phyloP scores from a whole-genome alignment of 2,113 vertebrate genomes.

The Acanthochromis polyacanthus region DNA sequence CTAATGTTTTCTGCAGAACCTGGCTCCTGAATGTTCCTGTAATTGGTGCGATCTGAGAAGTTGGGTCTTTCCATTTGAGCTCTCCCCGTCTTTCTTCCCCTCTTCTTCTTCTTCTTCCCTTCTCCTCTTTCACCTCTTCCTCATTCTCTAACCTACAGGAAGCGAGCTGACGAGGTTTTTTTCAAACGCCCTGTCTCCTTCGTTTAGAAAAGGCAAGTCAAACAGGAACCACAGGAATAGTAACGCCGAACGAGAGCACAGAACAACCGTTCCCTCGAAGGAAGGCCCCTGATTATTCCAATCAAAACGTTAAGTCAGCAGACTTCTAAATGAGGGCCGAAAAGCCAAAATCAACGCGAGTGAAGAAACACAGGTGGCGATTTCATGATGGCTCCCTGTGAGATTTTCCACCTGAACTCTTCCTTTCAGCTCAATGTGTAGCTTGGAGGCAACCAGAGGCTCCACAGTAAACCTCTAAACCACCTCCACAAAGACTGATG shows the following conservation, averaged over 20 bases:
- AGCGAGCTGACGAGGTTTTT: conserved; percentile 6
- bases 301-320: conserved; percentile 72
- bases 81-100: conserved; percentile 26
- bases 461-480: neutral
- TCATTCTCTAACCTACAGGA: conserved; percentile 50
- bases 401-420: conserved; percentile 57
- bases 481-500: neutral
- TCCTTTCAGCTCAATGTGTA: conserved; percentile 25
- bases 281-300: conserved; percentile 64
- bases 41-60: conserved; percentile 76
- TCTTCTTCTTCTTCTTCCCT: conserved; percentile 19
- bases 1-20: conserved; percentile 80
- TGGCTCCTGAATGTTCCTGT: conserved; percentile 76
- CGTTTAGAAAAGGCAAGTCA: conserved; percentile 55
- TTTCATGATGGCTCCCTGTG: conserved; percentile 55
- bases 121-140: conserved; percentile 57
- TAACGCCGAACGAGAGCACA: conserved; percentile 24
- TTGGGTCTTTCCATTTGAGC: conserved; percentile 68
- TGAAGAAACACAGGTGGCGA: conserved; percentile 72
- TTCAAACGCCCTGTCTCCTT: conserved; percentile 55
- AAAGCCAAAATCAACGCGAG: conserved; percentile 64
- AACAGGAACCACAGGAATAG: conserved; percentile 56
- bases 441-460: conserved; percentile 17
- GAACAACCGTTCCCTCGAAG: conserved; percentile 37
- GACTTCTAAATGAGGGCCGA: conserved; percentile 39